Percentiles rank a stretch among this genome's conserved stretches.
These are phyloP conservation scores for Galeopsomyia nigrocyanea DNA, from an alignment of 2,888 invertebrate species.

Conservation along the genomic window DNA sequence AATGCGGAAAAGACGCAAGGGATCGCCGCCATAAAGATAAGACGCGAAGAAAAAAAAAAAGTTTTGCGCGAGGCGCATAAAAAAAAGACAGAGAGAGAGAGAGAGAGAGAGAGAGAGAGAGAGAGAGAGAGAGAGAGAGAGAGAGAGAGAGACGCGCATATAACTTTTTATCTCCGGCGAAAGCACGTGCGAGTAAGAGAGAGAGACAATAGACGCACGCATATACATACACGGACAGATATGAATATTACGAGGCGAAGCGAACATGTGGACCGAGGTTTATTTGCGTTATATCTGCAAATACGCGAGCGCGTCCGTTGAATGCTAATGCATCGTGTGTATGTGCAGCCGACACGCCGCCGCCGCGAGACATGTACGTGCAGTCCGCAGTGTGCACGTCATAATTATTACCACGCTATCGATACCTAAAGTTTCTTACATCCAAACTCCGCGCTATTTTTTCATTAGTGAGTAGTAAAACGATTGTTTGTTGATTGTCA, in stretches of 20 bases:
- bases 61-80: not conserved
- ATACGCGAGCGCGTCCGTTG: constrained; percentile 57
- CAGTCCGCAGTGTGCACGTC: no score
- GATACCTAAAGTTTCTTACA: no score
- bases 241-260: constrained; percentile 52
- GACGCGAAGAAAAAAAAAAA: not conserved
- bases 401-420: no score
- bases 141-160: constrained; percentile 20
- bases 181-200: constrained; percentile 45
- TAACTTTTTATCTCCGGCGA: not conserved
- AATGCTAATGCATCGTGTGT: constrained; percentile 55
- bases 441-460: no score
- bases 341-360: not conserved
- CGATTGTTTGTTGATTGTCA: no score
- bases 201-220: constrained; percentile 10
- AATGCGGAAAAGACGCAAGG: no score
- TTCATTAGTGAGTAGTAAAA: no score
- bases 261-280: constrained; percentile 52
- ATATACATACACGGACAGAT: constrained; percentile 20
- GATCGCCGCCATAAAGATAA: no score
- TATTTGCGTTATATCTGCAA: constrained; percentile 61
- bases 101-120: constrained; percentile 5
- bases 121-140: constrained; percentile 44
- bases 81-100: not conserved
- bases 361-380: no score